Evolutionary conservation across 2,888 invertebrate species (phyloP).

Genomic region (Arge pagana): DNA sequence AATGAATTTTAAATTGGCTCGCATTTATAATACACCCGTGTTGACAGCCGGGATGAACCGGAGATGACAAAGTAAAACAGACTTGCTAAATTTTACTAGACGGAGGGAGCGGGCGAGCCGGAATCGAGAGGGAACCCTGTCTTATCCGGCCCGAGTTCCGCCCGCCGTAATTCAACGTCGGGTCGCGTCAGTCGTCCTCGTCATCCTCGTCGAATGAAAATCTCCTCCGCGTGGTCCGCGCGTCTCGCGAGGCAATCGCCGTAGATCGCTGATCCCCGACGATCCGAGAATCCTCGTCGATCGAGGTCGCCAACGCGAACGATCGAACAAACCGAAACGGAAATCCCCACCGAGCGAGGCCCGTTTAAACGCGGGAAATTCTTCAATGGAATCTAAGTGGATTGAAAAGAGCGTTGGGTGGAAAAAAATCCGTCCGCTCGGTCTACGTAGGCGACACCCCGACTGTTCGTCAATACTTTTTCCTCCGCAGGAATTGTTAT

Average conservation of each 20-base stretch:
- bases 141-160: slow-evolving; percentile 6
- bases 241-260: no score
- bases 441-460: slow-evolving; percentile 22
- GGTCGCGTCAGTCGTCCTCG: no score
- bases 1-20: slow-evolving; percentile 58
- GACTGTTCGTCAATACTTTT: slow-evolving; percentile 45
- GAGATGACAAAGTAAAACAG: slow-evolving; percentile 55
- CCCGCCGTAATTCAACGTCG: slow-evolving; percentile 5
- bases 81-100: slow-evolving; percentile 42
- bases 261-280: no score
- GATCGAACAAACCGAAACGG: slow-evolving; percentile 29
- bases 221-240: no score
- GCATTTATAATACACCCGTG: slow-evolving; percentile 54
- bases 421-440: slow-evolving; percentile 34
- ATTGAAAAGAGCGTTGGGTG: slow-evolving; percentile 43
- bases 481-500: slow-evolving; percentile 49
- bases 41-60: slow-evolving; percentile 49
- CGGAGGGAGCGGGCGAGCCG: slow-evolving; percentile 6
- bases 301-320: not conserved
- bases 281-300: no score
- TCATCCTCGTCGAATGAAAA: no score
- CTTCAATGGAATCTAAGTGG: slow-evolving; percentile 43
- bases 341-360: not conserved
- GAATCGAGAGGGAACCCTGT: slow-evolving; percentile 15
- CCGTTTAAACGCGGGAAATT: slow-evolving; percentile 37